These are phyloP conservation scores for Epizoanthus stellaris DNA, from an alignment of 92 coral and sea anemone genomes.

Conservation along the genomic window DNA sequence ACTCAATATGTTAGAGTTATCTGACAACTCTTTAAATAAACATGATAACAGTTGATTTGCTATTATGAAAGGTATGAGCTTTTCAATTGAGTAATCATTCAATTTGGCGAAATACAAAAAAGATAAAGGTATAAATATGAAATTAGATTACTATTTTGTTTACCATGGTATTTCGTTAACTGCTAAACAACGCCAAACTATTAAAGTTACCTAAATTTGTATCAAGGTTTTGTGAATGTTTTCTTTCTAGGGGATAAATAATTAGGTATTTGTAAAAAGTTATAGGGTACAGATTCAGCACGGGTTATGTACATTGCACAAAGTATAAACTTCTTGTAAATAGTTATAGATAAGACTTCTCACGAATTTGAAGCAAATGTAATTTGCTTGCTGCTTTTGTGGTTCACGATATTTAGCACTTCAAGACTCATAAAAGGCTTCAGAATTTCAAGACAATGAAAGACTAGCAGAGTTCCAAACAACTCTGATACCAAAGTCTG, in stretches of 20 bases:
- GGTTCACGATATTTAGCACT: neutral
- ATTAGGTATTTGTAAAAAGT: conserved; percentile 5
- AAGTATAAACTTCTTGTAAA: neutral
- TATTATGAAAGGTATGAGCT: no score
- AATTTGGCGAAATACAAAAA: no score
- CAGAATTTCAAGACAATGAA: no score
- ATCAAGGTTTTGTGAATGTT: neutral
- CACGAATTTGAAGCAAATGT: conserved; percentile 1
- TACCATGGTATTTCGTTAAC: neutral
- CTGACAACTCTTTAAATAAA: no score
- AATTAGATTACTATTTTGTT: neutral
- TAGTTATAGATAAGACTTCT: neutral
- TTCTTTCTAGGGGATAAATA: neutral
- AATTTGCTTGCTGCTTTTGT: conserved; percentile 15
- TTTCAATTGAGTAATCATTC: no score
- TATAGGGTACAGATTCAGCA: neutral
- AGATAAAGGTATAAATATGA: no score
- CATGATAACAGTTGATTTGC: no score
- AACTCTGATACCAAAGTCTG: no score
- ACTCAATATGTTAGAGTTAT: no score
- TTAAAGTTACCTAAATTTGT: no score
- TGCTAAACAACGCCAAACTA: no score
- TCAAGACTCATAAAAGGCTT: neutral
- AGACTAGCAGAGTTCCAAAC: no score
- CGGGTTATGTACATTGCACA: neutral